Base-by-base conservation (phyloP, 2,888 invertebrate species). In the Sphinx pinastri region DNA sequence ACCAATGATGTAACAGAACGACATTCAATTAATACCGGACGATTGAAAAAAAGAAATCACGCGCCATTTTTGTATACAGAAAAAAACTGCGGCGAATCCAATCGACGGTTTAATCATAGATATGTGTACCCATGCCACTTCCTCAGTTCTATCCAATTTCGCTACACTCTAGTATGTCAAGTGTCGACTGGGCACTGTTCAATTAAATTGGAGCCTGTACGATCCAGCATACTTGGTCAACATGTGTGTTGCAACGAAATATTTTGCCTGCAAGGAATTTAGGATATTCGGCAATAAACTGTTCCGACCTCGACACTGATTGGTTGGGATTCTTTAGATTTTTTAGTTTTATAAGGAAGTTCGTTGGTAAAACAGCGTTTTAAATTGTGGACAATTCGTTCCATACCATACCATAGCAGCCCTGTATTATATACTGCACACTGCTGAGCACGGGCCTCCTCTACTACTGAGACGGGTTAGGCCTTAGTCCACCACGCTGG, bases 121-220 rank as follows among this genome's bases (percentile, higher is more conserved):
- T 54, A 69, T 60, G 68, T 57, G 68, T 57, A 45, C 52, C 54
- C 52, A 70, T 72, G 68, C 71, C 72, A 70, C 72, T 73, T 72
- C 71, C 58, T 67, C 59, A 52, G 73, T 68, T 71, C 75, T 70
- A 72, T 75, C 73, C 76, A 74, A 76, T 76, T 74, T 72, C 59
- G 71, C 67, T 60, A 73, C 74, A 75, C 74, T 76, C 72, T 68
- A 72, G 68, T 72, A 70, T 73, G 73, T 74, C 70, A 71, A 73
- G 74, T 73, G 72, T 69, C 69, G 72, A 66, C 47, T 57, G 72
- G 67, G 59, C 68, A 59, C 69, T 73, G 74, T 76, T 75, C 76
- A 76, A 76, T 76, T 77, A 72, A 76, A 75, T 57, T 70, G 60
- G 71, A 71, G 63, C 57, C 55, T 58, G 71, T 63, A 38, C 68